phyloP scores from a whole-genome alignment of 1,140 invertebrate genomes.

The Drosophila elegans region DNA sequence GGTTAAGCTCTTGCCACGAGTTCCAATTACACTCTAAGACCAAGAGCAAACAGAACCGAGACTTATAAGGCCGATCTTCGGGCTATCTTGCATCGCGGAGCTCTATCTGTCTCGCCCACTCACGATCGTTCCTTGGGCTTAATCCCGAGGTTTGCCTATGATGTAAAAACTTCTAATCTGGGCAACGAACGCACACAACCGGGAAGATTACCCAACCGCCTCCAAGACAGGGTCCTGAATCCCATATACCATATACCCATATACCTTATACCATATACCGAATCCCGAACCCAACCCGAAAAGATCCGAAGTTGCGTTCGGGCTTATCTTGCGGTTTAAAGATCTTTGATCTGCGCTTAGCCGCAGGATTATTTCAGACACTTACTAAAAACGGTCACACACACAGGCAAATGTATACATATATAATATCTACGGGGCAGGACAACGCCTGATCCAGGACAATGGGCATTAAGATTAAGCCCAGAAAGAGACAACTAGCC shows the following conservation, averaged over 20 bases:
- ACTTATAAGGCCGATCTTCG: slow-evolving; percentile 26
- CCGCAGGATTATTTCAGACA: slow-evolving; percentile 74
- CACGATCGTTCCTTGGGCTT: slow-evolving; percentile 12
- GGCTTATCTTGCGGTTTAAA: slow-evolving; percentile 70
- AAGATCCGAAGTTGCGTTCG: slow-evolving; percentile 12
- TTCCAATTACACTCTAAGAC: slow-evolving; percentile 52
- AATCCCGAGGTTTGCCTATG: slow-evolving; percentile 35
- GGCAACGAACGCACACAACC: neutral
- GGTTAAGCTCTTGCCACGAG: slow-evolving; percentile 47
- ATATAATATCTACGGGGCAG: slow-evolving; percentile 14
- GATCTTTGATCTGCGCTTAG: slow-evolving; percentile 81
- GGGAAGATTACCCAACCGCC: slow-evolving; percentile 49
- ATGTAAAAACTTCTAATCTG: slow-evolving; percentile 55
- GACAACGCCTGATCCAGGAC: slow-evolving; percentile 53
- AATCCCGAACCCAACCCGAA: neutral
- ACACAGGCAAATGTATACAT: slow-evolving; percentile 27
- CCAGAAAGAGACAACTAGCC: slow-evolving; percentile 36
- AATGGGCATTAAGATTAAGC: slow-evolving; percentile 66
- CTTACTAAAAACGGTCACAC: slow-evolving; percentile 57
- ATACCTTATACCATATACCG: neutral
- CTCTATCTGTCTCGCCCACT: slow-evolving; percentile 14
- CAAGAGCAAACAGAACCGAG: neutral
- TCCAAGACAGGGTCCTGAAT: slow-evolving; percentile 7
- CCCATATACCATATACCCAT: neutral
- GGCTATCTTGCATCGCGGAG: neutral